Evolutionary conservation across 2,888 invertebrate genomes (phyloP).

Genomic region (Peribatodes rhomboidaria): DNA sequence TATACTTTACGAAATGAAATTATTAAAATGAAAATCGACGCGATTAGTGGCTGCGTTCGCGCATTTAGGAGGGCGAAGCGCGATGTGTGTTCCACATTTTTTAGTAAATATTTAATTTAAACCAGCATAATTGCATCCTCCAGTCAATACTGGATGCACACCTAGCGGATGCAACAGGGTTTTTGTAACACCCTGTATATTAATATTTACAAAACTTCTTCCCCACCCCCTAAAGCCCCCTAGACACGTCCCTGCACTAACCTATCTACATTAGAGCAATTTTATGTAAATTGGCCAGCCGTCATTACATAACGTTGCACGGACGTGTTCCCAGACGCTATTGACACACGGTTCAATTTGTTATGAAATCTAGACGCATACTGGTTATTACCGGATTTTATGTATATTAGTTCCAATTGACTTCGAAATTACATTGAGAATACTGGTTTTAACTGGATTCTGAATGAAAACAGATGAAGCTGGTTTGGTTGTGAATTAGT

Average conservation of each 20-base stretch:
- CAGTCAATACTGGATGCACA: no score
- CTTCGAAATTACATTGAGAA: conserved; percentile 9
- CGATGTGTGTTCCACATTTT: no score
- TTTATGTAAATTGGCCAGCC: conserved; percentile 23
- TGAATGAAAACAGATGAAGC: conserved; percentile 9
- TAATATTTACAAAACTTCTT: neutral
- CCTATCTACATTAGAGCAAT: conserved; percentile 16
- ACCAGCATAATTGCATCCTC: no score
- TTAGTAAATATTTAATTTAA: no score
- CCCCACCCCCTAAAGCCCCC: neutral
- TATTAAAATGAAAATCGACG: no score
- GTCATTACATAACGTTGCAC: conserved; percentile 32
- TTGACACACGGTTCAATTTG: conserved; percentile 27
- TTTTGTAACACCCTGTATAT: no score
- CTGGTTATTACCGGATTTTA: conserved; percentile 21
- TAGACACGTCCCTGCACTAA: neutral
- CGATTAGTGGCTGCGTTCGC: no score
- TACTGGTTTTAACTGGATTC: conserved; percentile 21
- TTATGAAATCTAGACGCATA: conserved; percentile 22
- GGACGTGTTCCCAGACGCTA: conserved; percentile 24
- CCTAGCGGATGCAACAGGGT: no score
- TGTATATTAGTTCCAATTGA: conserved; percentile 20
- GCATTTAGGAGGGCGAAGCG: no score
- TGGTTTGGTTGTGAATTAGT: neutral
- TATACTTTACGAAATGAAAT: no score